These are phyloP conservation scores for Bombus waltoni DNA, from an alignment of 1,140 invertebrate genomes.

Conservation along the genomic window DNA sequence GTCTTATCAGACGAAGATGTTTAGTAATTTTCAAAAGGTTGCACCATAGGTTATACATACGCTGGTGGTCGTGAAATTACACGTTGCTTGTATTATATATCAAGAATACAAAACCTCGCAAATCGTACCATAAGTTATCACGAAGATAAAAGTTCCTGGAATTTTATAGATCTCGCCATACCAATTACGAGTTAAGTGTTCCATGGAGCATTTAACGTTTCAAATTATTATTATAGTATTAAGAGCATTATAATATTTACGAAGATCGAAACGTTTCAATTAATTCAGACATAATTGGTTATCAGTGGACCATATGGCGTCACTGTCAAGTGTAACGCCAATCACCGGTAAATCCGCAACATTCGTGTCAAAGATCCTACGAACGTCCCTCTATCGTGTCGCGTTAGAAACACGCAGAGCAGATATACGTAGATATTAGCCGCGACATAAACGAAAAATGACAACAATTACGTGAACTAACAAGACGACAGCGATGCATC, in stretches of 20 bases:
- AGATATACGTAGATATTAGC: conserved; percentile 12
- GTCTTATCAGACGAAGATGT: no score
- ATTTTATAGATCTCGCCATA: no score
- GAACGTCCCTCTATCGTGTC: background rate
- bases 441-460: conserved; percentile 30
- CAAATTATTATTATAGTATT: background rate
- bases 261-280: background rate
- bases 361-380: background rate
- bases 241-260: background rate
- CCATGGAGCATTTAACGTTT: background rate
- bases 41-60: no score
- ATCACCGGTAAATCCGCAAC: background rate
- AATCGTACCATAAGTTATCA: no score
- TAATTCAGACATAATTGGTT: background rate
- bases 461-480: conserved; percentile 46
- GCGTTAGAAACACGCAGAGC: background rate
- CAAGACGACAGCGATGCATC: conserved; percentile 45
- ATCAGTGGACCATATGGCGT: background rate
- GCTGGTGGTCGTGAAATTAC: no score
- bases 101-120: no score
- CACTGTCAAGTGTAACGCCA: background rate
- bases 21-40: no score
- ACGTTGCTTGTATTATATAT: no score
- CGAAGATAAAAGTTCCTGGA: no score
- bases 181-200: no score